These are phyloP conservation scores for Emydura subglobosa DNA, from an alignment of 2,113 vertebrate genomes.

Conservation along the genomic window DNA sequence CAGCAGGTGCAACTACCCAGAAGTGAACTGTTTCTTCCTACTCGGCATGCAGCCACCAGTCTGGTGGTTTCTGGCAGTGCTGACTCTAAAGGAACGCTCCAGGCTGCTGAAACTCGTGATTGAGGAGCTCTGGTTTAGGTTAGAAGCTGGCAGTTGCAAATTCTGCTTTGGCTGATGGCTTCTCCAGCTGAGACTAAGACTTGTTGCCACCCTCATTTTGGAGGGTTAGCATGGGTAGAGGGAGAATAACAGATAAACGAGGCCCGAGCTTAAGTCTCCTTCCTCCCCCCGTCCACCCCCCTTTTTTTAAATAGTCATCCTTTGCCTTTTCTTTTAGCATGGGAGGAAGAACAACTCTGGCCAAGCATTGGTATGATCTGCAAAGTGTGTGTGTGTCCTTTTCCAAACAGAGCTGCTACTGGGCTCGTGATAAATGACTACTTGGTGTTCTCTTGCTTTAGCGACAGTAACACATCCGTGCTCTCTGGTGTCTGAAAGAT, in stretches of 20 bases:
- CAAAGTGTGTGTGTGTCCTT: fast-evolving
- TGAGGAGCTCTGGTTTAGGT: neutral
- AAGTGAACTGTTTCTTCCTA: conserved; percentile 9
- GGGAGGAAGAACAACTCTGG: neutral
- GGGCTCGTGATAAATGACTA: fast-evolving
- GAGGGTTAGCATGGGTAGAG: fast-evolving
- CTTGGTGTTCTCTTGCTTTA: neutral
- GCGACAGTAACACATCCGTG: neutral
- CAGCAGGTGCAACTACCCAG: neutral
- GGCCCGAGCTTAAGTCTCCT: too few species aligned
- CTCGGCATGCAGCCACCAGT: neutral
- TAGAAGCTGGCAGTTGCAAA: neutral
- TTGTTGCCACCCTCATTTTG: neutral
- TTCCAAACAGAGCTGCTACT: neutral
- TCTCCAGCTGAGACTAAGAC: neutral
- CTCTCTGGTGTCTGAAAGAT: neutral
- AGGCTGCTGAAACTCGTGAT: neutral
- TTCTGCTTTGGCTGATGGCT: fast-evolving
- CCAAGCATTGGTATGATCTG: neutral
- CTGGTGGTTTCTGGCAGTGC: neutral
- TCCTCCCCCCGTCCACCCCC: too few species aligned
- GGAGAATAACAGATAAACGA: neutral
- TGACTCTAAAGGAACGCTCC: neutral
- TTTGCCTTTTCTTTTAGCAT: neutral
- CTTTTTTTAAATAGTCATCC: too few species aligned